Base-by-base conservation (phyloP, 2,888 invertebrate genomes). In the Leucophenga montana region DNA sequence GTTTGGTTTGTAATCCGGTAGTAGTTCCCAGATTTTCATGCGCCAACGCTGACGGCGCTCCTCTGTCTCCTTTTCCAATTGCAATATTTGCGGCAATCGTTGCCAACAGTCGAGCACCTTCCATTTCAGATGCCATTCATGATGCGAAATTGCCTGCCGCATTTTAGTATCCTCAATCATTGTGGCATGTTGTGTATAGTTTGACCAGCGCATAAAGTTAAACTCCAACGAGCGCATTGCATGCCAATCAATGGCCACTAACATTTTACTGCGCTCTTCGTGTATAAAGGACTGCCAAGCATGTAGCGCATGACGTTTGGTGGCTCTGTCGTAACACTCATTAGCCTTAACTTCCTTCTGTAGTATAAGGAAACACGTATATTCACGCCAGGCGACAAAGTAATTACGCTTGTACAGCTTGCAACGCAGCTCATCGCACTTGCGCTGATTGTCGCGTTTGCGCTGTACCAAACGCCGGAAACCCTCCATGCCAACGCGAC, bases 161-260 rank as follows among this genome's bases (percentile, higher is more conserved):
- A 83, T 80, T 86, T 92, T 91, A 0, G 88, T 79, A 74, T 90
- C 88, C 69, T 90, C 88, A 71, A 91, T 89, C 61, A 89, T 85
- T 77, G 89, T 90, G 48, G 90, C 80, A 27, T 90, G 81, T 6
- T 87, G 84, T 0, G 90, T 86, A 20, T 89, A 89, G 57, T 87
- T 85, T 2, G 88, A 85, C 89, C 93, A 92, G 70, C 87, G 87
- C 46, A 88, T 87, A 65, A 93, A 91, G 62, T 89, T 89, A 54
- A 89, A 80, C 65, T 91, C 91, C 59, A 89, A 89, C n/a, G 92
- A 80, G 75, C 91, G 92, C 69, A 93, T 89, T 72, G 94, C 93
- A 77, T 92, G 91, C 87, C 93, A 93, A 85, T 95, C 95, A 68
- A 91, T 90, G 3, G 95, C 94, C 0, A 94, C 93, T 89, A 93